Evolutionary conservation across 2,888 invertebrate genomes (phyloP).

Genomic region (Mamestra brassicae): DNA sequence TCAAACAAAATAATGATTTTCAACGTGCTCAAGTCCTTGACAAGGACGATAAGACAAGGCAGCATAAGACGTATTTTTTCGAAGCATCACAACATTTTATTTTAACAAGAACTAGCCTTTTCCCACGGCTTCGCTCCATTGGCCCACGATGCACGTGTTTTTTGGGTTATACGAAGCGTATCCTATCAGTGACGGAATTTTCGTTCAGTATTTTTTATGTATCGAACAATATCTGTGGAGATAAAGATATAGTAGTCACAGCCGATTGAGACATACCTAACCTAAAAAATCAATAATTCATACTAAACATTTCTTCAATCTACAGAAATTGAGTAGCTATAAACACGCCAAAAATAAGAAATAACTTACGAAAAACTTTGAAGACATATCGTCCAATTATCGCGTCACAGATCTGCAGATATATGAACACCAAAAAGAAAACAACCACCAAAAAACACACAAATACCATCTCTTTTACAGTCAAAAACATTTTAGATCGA

Average conservation of each 20-base stretch:
- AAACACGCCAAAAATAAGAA: neutral
- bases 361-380: conserved; percentile 82
- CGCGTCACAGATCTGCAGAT: conserved; percentile 83
- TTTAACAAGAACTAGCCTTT: neutral
- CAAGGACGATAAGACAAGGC: neutral
- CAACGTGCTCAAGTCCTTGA: neutral
- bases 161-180: too few relatives aligned
- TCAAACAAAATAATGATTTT: neutral
- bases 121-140: neutral
- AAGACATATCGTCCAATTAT: conserved; percentile 79
- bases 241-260: conserved; percentile 20
- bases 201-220: too few relatives aligned
- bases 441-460: conserved; percentile 74
- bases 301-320: neutral
- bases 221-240: conserved; percentile 16
- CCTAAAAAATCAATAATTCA: conserved; percentile 9
- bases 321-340: neutral
- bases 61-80: neutral
- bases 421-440: conserved; percentile 77
- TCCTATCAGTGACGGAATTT: too few relatives aligned
- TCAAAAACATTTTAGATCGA: conserved; percentile 77
- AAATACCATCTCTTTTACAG: conserved; percentile 77
- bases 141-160: too few relatives aligned
- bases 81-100: neutral
- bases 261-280: conserved; percentile 12